Percentiles rank a stretch among this genome's conserved stretches.
Evolutionary conservation across 2,113 vertebrate species (phyloP).

Genomic region (Paracanthobrama guichenoti): DNA sequence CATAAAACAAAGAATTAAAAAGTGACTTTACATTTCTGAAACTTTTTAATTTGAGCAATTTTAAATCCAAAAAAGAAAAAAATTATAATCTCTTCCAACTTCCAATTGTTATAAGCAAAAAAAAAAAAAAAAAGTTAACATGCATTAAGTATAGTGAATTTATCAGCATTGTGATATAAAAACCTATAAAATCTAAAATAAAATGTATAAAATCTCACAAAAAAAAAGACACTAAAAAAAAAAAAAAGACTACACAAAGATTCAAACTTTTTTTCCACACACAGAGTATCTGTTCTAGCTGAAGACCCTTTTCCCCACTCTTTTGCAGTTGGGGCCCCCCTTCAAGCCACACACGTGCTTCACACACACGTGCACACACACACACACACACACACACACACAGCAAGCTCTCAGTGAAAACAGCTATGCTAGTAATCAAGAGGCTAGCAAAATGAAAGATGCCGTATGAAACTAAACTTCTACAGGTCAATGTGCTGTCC

Average conservation of each 20-base stretch:
- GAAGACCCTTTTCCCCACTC: constrained; percentile 5
- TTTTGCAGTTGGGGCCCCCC: constrained; percentile 31
- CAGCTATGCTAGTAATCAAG: constrained; percentile 6
- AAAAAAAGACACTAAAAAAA: not conserved
- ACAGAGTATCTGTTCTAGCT: not conserved
- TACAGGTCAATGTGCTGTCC: not conserved
- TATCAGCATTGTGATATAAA: not conserved
- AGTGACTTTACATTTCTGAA: not conserved
- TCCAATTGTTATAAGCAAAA: not conserved
- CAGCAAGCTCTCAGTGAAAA: not conserved
- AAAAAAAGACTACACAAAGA: not conserved
- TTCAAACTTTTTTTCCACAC: not conserved
- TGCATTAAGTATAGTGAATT: not conserved
- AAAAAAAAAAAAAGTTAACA: not conserved
- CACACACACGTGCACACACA: not conserved
- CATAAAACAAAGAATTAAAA: not conserved
- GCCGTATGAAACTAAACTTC: not conserved
- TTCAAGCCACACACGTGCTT: not conserved
- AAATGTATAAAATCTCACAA: not conserved
- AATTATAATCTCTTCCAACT: not conserved
- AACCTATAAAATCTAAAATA: not conserved
- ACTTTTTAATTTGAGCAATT: not conserved
- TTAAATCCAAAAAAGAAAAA: too few species aligned
- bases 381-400: not conserved
- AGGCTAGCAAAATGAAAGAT: not conserved